phyloP scores from a whole-genome alignment of 2,797 vertebrate genomes.

The Gephyroberyx darwinii region DNA sequence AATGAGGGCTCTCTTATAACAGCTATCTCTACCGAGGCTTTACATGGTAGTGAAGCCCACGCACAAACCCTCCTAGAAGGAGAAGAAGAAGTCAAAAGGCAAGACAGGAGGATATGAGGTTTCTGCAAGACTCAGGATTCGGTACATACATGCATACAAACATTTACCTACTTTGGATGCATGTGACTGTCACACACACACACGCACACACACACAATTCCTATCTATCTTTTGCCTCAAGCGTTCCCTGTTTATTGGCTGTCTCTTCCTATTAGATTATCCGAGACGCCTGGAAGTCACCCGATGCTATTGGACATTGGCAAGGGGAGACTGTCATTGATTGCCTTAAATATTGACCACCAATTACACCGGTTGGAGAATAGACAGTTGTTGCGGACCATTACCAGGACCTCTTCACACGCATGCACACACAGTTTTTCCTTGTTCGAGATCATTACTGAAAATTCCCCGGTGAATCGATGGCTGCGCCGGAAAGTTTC shows the following conservation, averaged over 20 bases:
- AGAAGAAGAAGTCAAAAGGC: no score
- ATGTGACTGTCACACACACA: neutral
- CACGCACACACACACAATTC: no score
- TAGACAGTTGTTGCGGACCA: conserved; percentile 10
- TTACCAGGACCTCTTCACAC: conserved; percentile 7
- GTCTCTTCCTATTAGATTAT: conserved; percentile 17
- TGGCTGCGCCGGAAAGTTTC: neutral
- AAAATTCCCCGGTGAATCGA: conserved; percentile 12
- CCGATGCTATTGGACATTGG: conserved; percentile 8
- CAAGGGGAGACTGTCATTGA: conserved; percentile 10
- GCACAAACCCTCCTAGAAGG: neutral
- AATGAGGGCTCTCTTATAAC: conserved; percentile 2
- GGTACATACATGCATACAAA: neutral
- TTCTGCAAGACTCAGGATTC: neutral
- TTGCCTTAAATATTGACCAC: conserved; percentile 32
- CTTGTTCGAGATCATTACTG: conserved; percentile 32
- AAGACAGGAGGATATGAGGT: neutral
- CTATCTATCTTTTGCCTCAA: no score
- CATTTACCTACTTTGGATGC: neutral
- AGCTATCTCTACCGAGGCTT: neutral
- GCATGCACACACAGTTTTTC: neutral
- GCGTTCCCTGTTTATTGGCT: conserved; percentile 4
- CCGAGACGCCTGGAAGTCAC: conserved; percentile 27
- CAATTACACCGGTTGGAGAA: conserved; percentile 22
- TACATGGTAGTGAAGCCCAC: neutral